Base-by-base conservation (phyloP, 2,888 invertebrate genomes). In the Andrena camellia region DNA sequence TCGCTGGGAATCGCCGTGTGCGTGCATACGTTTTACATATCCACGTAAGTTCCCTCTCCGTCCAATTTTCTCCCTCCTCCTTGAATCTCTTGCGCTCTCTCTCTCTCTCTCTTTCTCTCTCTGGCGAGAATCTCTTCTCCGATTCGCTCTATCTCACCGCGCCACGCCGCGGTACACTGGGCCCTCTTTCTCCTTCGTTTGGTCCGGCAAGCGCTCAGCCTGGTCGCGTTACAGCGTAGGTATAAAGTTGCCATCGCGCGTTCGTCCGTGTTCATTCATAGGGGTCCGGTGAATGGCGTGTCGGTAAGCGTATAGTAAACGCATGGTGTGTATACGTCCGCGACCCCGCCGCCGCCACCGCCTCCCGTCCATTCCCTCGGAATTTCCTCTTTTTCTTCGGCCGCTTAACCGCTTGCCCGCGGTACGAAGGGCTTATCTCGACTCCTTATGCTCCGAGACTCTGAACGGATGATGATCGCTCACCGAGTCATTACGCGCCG, bases 191-290 rank as follows among this genome's bases (percentile, higher is more conserved):
- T 84, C 78, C 68, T 57, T 81, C 87, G 76, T 87, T 86, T 62
- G 84, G 77, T 50, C 85, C 67, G 60, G 48, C 76, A 42, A 60
- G 62, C 57, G 59, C 75, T 66, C 70, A 6, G 70, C 73, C 81
- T 57, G 84, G 75, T 86, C 78, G 84, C 86, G 75, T 77, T 84
- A 82, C 86, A 70, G 69, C 86, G 88, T 42, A 42, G 42, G 42
- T 88, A 88, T 88, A 88, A 88, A 89, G 89, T 86, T 86, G 87
- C 80, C 87, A 88, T 83, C 85, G 89, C 89, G 88, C 88, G 89
- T 91, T 89, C 87, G 88, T 87, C 81, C 86, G 77, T 87, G 89
- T 93, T 93, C 93, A 93, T 93, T 93, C 93, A 93, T 92, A 91
- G 91, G 88, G 90, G 88, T 86, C 89, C 88, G 81, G 91, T 93